A percentile compares a stretch with the other conserved stretches of the same genome.
phyloP scores from a whole-genome alignment of 92 coral and sea anemone species.

The Scolanthus callimorphus region DNA sequence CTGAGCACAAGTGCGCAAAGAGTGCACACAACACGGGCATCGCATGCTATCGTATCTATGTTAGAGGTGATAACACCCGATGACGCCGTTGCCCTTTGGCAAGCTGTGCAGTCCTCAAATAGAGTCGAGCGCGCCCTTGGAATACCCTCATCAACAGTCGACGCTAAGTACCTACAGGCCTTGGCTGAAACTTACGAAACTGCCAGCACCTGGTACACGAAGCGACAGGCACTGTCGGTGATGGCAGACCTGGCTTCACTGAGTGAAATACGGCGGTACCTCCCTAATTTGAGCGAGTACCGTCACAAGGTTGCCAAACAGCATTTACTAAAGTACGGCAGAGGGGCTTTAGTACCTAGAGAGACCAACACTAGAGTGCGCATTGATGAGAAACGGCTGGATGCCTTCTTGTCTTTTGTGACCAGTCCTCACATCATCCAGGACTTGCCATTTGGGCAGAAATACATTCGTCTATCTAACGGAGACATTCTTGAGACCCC shows the following conservation, averaged over 20 bases:
- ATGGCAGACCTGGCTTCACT: constrained; percentile 2
- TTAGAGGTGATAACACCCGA: background rate
- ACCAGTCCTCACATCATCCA: too few species aligned
- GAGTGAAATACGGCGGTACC: background rate
- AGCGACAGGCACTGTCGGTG: background rate
- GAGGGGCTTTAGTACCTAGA: too few species aligned
- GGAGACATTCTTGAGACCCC: too few species aligned
- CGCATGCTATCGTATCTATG: constrained; percentile 1
- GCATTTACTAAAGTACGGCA: too few species aligned
- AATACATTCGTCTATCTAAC: too few species aligned
- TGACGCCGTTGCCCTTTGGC: background rate
- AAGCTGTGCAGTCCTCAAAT: constrained; percentile 2
- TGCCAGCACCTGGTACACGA: background rate
- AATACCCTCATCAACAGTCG: background rate
- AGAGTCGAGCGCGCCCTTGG: background rate
- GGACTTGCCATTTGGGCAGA: too few species aligned
- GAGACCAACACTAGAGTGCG: too few species aligned
- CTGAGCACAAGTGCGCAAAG: background rate
- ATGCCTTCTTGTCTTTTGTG: too few species aligned
- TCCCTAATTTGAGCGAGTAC: background rate
- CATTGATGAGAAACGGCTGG: too few species aligned
- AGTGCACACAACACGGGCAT: background rate
- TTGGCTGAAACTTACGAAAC: constrained; percentile 1
- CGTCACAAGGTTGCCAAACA: too few species aligned
- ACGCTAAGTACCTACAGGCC: background rate